These are phyloP conservation scores for Romanomermis culicivorax DNA, from an alignment of 2,888 invertebrate species.

Conservation along the genomic window DNA sequence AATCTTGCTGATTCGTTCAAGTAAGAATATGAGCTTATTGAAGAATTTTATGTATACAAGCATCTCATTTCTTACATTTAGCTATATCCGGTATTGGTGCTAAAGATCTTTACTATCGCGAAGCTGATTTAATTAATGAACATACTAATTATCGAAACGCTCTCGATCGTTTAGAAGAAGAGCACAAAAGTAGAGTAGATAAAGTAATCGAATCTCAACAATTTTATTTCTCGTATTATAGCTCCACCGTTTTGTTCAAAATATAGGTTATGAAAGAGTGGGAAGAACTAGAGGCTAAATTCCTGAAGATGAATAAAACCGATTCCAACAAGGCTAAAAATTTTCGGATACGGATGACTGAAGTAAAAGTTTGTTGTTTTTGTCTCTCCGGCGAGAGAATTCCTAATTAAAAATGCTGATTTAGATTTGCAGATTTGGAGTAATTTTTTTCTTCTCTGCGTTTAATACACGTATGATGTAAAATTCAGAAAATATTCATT, in stretches of 20 bases:
- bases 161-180: conserved; percentile 68
- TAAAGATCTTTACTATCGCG: conserved; percentile 70
- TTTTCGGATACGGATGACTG: too few species aligned
- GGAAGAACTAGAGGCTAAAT: conserved; percentile 85
- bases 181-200: conserved; percentile 69
- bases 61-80: background rate
- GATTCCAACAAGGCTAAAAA: conserved; percentile 79
- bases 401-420: too few species aligned
- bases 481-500: too few species aligned
- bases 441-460: too few species aligned
- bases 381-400: too few species aligned
- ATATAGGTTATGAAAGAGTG: conserved; percentile 86
- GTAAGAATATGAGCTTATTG: too few species aligned
- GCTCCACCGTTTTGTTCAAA: conserved; percentile 1
- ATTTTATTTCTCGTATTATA: too few species aligned
- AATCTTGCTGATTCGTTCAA: too few species aligned
- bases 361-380: too few species aligned
- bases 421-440: too few species aligned
- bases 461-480: too few species aligned
- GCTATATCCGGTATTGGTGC: background rate
- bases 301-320: conserved; percentile 76
- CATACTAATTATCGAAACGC: conserved; percentile 70
- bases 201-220: conserved; percentile 37
- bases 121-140: conserved; percentile 78
- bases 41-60: too few species aligned